These are phyloP conservation scores for Macroramphosus scolopax DNA, from an alignment of 2,797 vertebrate genomes.

Conservation along the genomic window DNA sequence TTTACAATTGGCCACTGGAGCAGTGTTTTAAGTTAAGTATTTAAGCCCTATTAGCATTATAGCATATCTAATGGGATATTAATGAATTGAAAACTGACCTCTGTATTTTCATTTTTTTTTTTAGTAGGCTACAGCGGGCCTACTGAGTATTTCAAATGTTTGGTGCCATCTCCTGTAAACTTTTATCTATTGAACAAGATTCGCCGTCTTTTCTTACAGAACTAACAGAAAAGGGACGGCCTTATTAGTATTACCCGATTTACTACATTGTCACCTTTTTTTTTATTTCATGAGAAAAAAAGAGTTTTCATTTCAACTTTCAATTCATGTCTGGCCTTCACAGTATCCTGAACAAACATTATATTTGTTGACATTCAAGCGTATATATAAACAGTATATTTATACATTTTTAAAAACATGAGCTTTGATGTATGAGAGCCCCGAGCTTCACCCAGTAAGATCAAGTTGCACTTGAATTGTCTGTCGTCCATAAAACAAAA, in stretches of 20 bases:
- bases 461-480: slow-evolving; percentile 84
- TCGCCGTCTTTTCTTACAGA: slow-evolving; percentile 36
- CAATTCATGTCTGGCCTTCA: slow-evolving; percentile 34
- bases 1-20: slow-evolving; percentile 77
- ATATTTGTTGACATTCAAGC: slow-evolving; percentile 62
- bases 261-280: slow-evolving; percentile 39
- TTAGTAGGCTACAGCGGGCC: slow-evolving; percentile 37
- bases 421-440: slow-evolving; percentile 36
- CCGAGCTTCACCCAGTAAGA: slow-evolving; percentile 62
- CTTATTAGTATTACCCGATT: slow-evolving; percentile 66
- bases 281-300: slow-evolving; percentile 35
- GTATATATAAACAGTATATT: slow-evolving; percentile 36
- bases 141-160: slow-evolving; percentile 67
- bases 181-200: slow-evolving; percentile 39
- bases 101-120: slow-evolving; percentile 51
- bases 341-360: slow-evolving; percentile 79
- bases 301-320: slow-evolving; percentile 47
- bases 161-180: slow-evolving; percentile 46
- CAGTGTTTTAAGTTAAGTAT: slow-evolving; percentile 91
- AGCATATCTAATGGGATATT: slow-evolving; percentile 65
- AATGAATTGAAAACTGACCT: slow-evolving; percentile 63
- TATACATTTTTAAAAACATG: slow-evolving; percentile 21
- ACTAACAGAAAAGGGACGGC: slow-evolving; percentile 26
- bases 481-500: slow-evolving; percentile 77
- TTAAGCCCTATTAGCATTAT: slow-evolving; percentile 94